A percentile compares a stretch with the other conserved stretches of the same genome.
These are phyloP conservation scores for Philopotamus ludificatus DNA, from an alignment of 1,140 invertebrate species.

Conservation along the genomic window DNA sequence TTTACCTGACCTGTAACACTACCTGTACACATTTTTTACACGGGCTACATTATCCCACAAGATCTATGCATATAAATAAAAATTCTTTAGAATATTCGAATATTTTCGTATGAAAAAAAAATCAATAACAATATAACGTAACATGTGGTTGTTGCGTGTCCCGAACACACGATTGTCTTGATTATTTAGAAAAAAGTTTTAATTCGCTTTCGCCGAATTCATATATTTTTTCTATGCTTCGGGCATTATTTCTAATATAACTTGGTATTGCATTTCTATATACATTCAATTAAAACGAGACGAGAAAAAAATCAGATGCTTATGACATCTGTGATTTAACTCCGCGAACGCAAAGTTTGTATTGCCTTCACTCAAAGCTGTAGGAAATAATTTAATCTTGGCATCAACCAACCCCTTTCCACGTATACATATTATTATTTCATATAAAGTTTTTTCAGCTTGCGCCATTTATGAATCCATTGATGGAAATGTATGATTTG, in stretches of 20 bases:
- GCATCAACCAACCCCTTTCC: too few species aligned
- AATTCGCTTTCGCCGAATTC: not conserved
- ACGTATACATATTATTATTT: too few species aligned
- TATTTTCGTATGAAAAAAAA: not conserved
- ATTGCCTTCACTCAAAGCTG: constrained; percentile 7
- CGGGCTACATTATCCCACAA: not conserved
- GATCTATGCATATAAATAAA: not conserved
- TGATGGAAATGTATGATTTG: too few species aligned
- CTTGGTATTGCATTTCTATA: constrained; percentile 10
- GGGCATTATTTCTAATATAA: constrained; percentile 5
- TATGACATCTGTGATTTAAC: constrained; percentile 39
- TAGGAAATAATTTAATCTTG: too few species aligned
- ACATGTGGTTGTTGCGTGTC: not conserved
- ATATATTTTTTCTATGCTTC: constrained; percentile 12
- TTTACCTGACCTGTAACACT: constrained; percentile 20
- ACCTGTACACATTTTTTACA: constrained; percentile 5
- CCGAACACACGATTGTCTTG: too few species aligned
- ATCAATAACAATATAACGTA: not conserved
- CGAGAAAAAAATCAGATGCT: constrained; percentile 28
- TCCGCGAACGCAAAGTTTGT: constrained; percentile 14
- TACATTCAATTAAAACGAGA: constrained; percentile 17
- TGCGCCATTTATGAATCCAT: too few species aligned
- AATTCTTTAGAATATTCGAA: not conserved
- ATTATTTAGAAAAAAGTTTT: too few species aligned
- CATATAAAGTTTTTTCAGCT: too few species aligned